Evolutionary conservation across 2,888 invertebrate species (phyloP).

Genomic region (Melanchra persicariae): DNA sequence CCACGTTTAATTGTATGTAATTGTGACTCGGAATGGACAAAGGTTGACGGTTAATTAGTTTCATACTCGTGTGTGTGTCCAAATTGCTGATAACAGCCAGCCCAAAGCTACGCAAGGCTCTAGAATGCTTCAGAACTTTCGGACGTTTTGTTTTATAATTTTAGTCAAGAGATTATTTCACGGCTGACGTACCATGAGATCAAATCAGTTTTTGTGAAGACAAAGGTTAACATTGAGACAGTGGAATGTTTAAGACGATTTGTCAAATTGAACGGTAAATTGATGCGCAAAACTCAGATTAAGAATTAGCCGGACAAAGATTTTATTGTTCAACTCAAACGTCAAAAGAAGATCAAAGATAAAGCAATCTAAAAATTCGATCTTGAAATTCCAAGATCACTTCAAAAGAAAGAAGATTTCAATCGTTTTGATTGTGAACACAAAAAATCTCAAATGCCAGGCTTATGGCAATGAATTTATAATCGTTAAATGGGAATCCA

Average conservation of each 20-base stretch:
- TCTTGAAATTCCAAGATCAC: constrained; percentile 30
- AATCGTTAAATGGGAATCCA: constrained; percentile 47
- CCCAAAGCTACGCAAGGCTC: constrained; percentile 28
- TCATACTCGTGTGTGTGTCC: constrained; percentile 52
- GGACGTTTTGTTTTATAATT: constrained; percentile 55
- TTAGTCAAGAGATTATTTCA: constrained; percentile 52
- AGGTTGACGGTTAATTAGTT: constrained; percentile 69
- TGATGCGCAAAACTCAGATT: constrained; percentile 48
- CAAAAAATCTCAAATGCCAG: constrained; percentile 45
- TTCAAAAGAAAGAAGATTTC: constrained; percentile 38
- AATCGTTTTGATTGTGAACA: constrained; percentile 53
- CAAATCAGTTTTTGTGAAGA: constrained; percentile 55
- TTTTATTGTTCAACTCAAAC: constrained; percentile 55
- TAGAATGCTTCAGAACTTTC: constrained; percentile 38
- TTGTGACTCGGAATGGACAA: constrained; percentile 71
- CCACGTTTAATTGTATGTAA: constrained; percentile 74
- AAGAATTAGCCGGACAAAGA: constrained; percentile 53
- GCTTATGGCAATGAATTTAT: constrained; percentile 59
- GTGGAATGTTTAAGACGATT: constrained; percentile 53
- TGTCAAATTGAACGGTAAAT: constrained; percentile 56
- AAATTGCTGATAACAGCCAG: constrained; percentile 57
- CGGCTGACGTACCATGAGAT: constrained; percentile 45
- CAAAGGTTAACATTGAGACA: constrained; percentile 53
- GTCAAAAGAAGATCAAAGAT: constrained; percentile 59
- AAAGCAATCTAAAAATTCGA: constrained; percentile 45